These are phyloP conservation scores for Acrobasis consociella DNA, from an alignment of 2,888 invertebrate genomes.

Conservation along the genomic window DNA sequence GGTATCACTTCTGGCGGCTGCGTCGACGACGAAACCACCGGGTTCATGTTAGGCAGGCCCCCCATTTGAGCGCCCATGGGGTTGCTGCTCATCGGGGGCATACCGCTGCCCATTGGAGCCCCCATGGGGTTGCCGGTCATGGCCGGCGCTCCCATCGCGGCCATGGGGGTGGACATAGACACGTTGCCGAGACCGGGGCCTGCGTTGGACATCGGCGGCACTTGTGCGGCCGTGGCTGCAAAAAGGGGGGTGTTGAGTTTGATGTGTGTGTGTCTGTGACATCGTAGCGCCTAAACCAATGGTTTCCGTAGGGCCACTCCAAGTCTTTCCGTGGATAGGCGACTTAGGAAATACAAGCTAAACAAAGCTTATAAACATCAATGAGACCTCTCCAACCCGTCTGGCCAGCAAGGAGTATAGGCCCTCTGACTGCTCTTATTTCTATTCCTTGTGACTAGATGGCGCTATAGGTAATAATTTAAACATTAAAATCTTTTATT, in stretches of 20 bases:
- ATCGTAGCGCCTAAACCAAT: too few relatives aligned
- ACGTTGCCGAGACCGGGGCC: constrained; percentile 2
- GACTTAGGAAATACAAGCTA: too few relatives aligned
- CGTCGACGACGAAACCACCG: neutral
- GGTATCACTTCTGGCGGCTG: neutral
- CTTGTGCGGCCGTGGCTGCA: constrained; percentile 1
- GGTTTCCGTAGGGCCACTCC: too few relatives aligned
- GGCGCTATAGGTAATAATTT: too few relatives aligned
- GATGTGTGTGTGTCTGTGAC: too few relatives aligned
- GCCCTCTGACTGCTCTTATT: too few relatives aligned
- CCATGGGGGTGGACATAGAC: constrained; percentile 1
- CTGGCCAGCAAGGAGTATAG: too few relatives aligned
- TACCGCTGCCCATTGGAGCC: neutral
- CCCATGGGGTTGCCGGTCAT: neutral
- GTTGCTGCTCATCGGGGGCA: neutral
- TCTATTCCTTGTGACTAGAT: too few relatives aligned
- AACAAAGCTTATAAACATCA: too few relatives aligned
- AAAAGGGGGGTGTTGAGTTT: neutral
- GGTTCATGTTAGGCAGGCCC: neutral
- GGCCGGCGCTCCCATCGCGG: neutral
- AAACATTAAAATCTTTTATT: too few relatives aligned
- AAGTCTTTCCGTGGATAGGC: too few relatives aligned
- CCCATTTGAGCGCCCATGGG: neutral
- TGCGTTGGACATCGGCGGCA: constrained; percentile 37
- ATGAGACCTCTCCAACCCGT: too few relatives aligned